phyloP scores from a whole-genome alignment of 2,888 invertebrate species.

The Ochlodes sylvanus region DNA sequence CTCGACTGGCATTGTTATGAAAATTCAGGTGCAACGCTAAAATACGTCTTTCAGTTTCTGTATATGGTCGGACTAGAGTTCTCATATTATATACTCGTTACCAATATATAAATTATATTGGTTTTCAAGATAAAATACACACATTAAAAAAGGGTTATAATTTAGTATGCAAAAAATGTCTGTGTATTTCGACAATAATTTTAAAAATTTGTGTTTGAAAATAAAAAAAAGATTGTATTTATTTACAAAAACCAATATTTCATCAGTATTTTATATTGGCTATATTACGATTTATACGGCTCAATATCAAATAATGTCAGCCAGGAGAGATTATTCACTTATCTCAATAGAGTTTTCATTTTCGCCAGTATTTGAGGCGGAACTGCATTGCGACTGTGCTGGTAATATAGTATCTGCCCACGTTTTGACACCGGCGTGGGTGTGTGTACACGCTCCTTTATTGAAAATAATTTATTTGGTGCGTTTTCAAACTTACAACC shows the following conservation, averaged over 20 bases:
- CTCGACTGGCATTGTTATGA: conserved; percentile 15
- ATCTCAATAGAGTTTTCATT: conserved; percentile 36
- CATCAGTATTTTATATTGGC: background rate
- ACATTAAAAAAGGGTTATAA: too few species aligned
- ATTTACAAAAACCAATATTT: background rate
- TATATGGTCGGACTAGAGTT: background rate
- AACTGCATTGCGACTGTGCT: conserved; percentile 34
- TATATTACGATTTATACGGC: background rate
- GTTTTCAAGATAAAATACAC: too few species aligned
- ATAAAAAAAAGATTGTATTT: too few species aligned
- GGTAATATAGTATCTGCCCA: conserved; percentile 39
- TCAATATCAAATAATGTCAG: conserved; percentile 31
- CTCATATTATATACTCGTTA: too few species aligned
- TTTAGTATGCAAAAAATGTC: too few species aligned
- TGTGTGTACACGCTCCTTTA: conserved; percentile 46
- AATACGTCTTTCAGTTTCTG: conserved; percentile 6
- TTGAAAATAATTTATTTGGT: conserved; percentile 41
- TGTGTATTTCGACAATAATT: too few species aligned
- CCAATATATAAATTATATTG: too few species aligned
- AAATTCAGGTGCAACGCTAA: conserved; percentile 19
- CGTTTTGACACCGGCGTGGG: conserved; percentile 44
- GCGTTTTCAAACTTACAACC: conserved; percentile 35
- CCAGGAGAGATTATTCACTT: conserved; percentile 33
- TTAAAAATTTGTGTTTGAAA: too few species aligned
- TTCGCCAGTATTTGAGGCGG: conserved; percentile 35